A percentile compares a stretch with the other conserved stretches of the same genome.
phyloP scores from a whole-genome alignment of 2,888 invertebrate genomes.

The Chouioia cunea region DNA sequence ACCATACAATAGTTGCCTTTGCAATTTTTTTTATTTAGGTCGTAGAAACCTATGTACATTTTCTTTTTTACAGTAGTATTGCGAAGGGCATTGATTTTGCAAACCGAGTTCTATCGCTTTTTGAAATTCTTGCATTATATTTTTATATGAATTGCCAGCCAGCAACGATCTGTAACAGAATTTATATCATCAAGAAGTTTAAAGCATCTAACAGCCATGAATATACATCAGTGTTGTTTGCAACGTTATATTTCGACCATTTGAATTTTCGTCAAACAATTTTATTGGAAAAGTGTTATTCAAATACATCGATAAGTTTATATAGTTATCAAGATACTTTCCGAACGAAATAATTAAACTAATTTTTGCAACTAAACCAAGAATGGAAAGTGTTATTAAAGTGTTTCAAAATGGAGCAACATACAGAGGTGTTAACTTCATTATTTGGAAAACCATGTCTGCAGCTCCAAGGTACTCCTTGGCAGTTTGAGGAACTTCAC shows the following conservation, averaged over 20 bases:
- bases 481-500: constrained; percentile 80
- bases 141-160: constrained; percentile 74
- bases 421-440: constrained; percentile 72
- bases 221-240: constrained; percentile 26
- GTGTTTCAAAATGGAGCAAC: constrained; percentile 30
- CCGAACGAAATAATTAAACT: neutral
- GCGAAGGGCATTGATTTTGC: constrained; percentile 63
- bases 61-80: constrained; percentile 64
- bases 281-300: neutral
- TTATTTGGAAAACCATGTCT: constrained; percentile 80
- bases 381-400: constrained; percentile 7
- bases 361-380: neutral
- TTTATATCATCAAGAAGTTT: constrained; percentile 1
- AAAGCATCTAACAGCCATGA: neutral
- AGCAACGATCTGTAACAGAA: constrained; percentile 70
- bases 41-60: constrained; percentile 61
- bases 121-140: constrained; percentile 75
- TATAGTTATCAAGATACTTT: neutral
- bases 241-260: no score
- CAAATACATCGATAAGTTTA: neutral
- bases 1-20: constrained; percentile 32
- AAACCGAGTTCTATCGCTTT: constrained; percentile 78
- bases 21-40: constrained; percentile 49
- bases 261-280: neutral
- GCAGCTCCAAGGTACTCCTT: constrained; percentile 82